phyloP scores from a whole-genome alignment of 1,140 invertebrate species.

The Aphelenchoides besseyi region DNA sequence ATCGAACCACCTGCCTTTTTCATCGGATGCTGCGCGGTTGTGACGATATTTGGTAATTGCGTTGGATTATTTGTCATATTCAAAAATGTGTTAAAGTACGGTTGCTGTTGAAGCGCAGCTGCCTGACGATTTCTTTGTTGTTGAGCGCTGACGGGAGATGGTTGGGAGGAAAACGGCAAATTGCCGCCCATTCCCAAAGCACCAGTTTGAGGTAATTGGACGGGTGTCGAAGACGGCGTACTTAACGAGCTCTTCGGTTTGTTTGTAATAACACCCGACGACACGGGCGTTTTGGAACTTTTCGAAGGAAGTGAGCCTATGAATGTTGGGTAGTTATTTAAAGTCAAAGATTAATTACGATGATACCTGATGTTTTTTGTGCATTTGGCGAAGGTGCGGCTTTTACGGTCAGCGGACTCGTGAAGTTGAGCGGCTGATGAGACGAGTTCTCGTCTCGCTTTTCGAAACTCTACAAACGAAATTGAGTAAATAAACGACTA shows the following conservation, averaged over 20 bases:
- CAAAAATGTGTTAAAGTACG: background rate
- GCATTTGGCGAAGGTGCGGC: background rate
- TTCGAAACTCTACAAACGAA: background rate
- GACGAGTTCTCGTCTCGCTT: background rate
- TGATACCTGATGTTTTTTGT: too few relatives aligned
- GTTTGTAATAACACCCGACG: background rate
- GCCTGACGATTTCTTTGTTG: background rate
- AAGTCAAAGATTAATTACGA: too few relatives aligned
- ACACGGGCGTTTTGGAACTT: background rate
- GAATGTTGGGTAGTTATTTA: too few relatives aligned
- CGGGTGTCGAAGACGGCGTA: background rate
- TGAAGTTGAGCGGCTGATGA: background rate
- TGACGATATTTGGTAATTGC: background rate
- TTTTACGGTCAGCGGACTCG: background rate
- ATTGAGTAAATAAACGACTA: background rate
- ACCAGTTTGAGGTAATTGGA: background rate
- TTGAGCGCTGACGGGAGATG: background rate
- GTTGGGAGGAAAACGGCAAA: background rate
- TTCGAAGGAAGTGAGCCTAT: background rate
- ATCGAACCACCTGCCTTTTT: conserved; percentile 12
- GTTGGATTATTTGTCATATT: background rate
- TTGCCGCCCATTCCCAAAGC: background rate
- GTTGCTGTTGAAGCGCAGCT: background rate
- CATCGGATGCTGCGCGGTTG: background rate
- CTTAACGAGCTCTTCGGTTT: background rate